Evolutionary conservation across 1,140 invertebrate species (phyloP).

Genomic region (Cylas formicarius): DNA sequence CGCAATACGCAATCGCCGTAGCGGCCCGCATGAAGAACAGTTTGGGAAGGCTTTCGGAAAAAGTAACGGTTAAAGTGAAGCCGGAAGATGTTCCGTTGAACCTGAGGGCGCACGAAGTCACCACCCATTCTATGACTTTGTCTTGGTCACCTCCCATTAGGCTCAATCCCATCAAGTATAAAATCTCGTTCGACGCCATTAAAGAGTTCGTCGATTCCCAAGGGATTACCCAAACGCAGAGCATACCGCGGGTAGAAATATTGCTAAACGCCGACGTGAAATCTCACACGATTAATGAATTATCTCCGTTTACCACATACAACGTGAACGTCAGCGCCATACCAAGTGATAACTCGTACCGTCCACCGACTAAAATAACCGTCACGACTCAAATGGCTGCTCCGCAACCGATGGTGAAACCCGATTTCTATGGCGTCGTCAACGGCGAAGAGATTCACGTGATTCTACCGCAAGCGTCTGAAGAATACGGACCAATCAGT

Average conservation of each 20-base stretch:
- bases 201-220: constrained; percentile 94
- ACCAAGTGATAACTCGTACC: constrained; percentile 73
- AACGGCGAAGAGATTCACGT: constrained; percentile 83
- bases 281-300: constrained; percentile 71
- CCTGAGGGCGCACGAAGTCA: constrained; percentile 77
- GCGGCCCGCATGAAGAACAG: constrained; percentile 72
- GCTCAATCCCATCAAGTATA: constrained; percentile 82
- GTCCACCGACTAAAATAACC: constrained; percentile 87
- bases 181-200: constrained; percentile 85
- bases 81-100: constrained; percentile 86
- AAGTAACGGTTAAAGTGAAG: constrained; percentile 79
- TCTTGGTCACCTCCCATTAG: constrained; percentile 90
- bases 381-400: constrained; percentile 95
- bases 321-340: constrained; percentile 90
- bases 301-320: constrained; percentile 91
- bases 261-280: constrained; percentile 61
- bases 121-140: constrained; percentile 82
- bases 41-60: constrained; percentile 65
- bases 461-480: constrained; percentile 88
- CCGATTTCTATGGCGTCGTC: constrained; percentile 84
- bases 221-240: constrained; percentile 82
- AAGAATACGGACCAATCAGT: constrained; percentile 97
- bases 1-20: constrained; percentile 88
- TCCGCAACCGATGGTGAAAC: constrained; percentile 91
- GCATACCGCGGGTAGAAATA: constrained; percentile 66